A percentile compares a stretch with the other conserved stretches of the same genome.
Conservation (phyloP, 2,113 vertebrate species). For the Ginglymostoma cirratum region DNA sequence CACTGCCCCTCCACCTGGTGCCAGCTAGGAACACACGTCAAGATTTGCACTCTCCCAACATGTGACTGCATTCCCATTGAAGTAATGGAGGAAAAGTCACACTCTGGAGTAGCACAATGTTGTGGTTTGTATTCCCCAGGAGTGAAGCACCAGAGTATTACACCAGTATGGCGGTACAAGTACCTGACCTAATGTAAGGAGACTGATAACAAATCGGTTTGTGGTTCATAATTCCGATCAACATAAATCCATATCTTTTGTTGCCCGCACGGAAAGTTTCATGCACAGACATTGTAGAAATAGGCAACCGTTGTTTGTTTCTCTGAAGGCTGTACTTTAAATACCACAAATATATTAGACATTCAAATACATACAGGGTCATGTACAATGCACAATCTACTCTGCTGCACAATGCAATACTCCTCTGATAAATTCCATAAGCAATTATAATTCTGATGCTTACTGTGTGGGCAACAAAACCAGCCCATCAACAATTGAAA, state of each 20-base stretch:
- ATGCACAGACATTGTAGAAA: background rate
- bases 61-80: background rate
- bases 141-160: background rate
- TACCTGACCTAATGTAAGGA: background rate
- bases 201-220: background rate
- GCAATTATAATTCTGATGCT: background rate
- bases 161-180: background rate
- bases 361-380: background rate
- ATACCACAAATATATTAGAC: background rate
- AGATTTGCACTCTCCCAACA: background rate
- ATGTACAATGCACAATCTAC: background rate
- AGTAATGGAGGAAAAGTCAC: background rate
- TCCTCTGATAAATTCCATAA: background rate
- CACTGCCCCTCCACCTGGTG: background rate
- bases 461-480: background rate
- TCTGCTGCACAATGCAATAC: background rate
- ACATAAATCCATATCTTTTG: background rate
- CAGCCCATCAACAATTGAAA: background rate
- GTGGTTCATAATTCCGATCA: background rate
- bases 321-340: background rate
- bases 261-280: background rate
- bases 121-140: background rate
- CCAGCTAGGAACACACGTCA: background rate
- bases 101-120: background rate
- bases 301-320: background rate